These are phyloP conservation scores for Aramus guarauna DNA, from an alignment of 2,113 vertebrate genomes.

Conservation along the genomic window DNA sequence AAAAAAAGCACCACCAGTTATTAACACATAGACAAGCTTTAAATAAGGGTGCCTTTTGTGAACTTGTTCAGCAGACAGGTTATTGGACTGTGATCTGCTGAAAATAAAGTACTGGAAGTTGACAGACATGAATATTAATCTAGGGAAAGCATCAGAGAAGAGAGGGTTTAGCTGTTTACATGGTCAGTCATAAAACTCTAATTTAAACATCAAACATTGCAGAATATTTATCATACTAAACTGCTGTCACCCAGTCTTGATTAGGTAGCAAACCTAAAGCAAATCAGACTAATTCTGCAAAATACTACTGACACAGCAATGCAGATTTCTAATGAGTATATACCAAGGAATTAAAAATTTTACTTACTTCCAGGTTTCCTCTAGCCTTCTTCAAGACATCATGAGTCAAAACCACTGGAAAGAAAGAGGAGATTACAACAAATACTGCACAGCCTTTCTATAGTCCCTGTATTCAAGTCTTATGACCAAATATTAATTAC, in stretches of 20 bases:
- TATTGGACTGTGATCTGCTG: background rate
- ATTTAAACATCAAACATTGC: conserved; percentile 9
- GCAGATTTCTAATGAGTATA: background rate
- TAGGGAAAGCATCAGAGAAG: background rate
- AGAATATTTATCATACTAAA: background rate
- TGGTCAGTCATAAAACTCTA: background rate
- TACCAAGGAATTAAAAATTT: background rate
- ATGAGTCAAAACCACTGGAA: conserved; percentile 87
- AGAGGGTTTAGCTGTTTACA: background rate
- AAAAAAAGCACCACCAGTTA: background rate
- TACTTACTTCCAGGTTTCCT: conserved; percentile 91
- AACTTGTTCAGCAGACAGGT: background rate
- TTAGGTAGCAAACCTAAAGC: background rate
- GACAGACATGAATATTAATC: background rate
- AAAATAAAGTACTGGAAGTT: background rate
- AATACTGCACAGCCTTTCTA: background rate
- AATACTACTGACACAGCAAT: background rate
- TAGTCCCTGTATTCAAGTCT: background rate
- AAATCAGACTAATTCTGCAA: background rate
- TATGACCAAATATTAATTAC: background rate
- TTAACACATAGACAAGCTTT: background rate
- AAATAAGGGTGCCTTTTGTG: background rate
- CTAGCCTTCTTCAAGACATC: conserved; percentile 90
- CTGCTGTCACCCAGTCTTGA: background rate
- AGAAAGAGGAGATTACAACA: background rate